Percentiles rank a stretch among this genome's conserved stretches.
phyloP scores from a whole-genome alignment of 2,113 vertebrate genomes.

The Megaceryle torquata region DNA sequence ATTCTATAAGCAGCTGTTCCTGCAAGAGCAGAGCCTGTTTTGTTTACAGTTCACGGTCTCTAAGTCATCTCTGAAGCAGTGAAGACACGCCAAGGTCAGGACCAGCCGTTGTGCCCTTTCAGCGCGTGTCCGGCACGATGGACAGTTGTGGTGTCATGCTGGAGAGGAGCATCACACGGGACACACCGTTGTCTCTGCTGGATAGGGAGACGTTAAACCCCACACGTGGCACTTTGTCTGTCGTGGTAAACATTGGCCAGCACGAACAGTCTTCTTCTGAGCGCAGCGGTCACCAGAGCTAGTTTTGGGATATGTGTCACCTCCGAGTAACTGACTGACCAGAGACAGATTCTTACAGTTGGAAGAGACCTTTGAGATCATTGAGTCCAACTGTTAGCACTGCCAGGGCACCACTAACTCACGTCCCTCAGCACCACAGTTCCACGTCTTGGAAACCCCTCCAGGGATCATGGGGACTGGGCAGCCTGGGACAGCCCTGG shows the following conservation, averaged over 20 bases:
- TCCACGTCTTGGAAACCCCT: too few species aligned
- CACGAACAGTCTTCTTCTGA: neutral
- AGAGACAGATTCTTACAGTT: neutral
- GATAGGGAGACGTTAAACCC: neutral
- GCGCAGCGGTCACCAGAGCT: neutral
- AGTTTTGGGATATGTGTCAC: neutral
- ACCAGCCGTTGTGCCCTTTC: neutral
- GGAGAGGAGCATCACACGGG: too few species aligned
- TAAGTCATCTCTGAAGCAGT: neutral
- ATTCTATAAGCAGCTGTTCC: neutral
- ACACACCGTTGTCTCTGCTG: neutral
- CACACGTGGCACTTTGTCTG: neutral
- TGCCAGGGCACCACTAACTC: too few species aligned
- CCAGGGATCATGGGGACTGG: too few species aligned
- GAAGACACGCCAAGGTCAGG: neutral
- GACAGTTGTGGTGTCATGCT: too few species aligned
- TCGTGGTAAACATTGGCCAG: too few species aligned
- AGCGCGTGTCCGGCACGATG: too few species aligned
- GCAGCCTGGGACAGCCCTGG: too few species aligned
- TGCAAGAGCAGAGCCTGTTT: neutral
- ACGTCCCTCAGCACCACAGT: too few species aligned
- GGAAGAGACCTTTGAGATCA: too few species aligned
- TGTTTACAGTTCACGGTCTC: neutral
- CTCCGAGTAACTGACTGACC: neutral
- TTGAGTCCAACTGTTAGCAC: too few species aligned